These are phyloP conservation scores for Lucifuga dentata DNA, from an alignment of 2,113 vertebrate species.

Conservation along the genomic window DNA sequence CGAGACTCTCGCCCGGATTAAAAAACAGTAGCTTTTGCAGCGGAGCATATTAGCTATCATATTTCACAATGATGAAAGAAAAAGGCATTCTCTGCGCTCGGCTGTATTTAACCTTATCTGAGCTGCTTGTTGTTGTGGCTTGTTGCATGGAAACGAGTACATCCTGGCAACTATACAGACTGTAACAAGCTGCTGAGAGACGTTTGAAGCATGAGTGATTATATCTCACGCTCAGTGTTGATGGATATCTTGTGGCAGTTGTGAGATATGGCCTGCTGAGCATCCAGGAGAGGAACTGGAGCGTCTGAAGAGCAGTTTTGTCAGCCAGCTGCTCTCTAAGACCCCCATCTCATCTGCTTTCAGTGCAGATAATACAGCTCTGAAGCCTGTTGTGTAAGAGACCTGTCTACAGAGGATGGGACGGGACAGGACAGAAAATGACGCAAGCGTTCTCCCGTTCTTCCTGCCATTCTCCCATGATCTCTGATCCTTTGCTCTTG, in stretches of 20 bases:
- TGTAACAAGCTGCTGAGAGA: slow-evolving; percentile 52
- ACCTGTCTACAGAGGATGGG: slow-evolving; percentile 38
- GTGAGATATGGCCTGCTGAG: slow-evolving; percentile 42
- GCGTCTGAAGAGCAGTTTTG: slow-evolving; percentile 32
- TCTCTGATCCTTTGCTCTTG: slow-evolving; percentile 48
- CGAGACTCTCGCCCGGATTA: not conserved
- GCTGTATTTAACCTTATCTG: slow-evolving; percentile 53
- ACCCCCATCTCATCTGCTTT: slow-evolving; percentile 23
- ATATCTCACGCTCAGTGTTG: slow-evolving; percentile 34
- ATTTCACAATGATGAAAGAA: slow-evolving; percentile 29
- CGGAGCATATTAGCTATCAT: slow-evolving; percentile 31
- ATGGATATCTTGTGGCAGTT: slow-evolving; percentile 57
- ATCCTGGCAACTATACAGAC: slow-evolving; percentile 29
- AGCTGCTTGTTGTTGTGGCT: slow-evolving; percentile 21
- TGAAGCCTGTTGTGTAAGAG: slow-evolving; percentile 70
- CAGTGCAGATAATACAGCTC: slow-evolving; percentile 44
- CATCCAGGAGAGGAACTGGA: slow-evolving; percentile 28
- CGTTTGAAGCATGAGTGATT: slow-evolving; percentile 29
- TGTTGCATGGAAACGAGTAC: slow-evolving; percentile 36
- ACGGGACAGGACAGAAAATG: slow-evolving; percentile 36
- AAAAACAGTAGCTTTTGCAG: slow-evolving; percentile 25
- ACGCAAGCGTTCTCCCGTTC: slow-evolving; percentile 53
- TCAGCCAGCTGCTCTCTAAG: slow-evolving; percentile 17
- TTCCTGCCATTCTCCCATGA: slow-evolving; percentile 49
- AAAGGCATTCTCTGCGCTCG: not conserved